Conservation (phyloP, 2,113 vertebrate genomes). For the Eublepharis macularius region DNA sequence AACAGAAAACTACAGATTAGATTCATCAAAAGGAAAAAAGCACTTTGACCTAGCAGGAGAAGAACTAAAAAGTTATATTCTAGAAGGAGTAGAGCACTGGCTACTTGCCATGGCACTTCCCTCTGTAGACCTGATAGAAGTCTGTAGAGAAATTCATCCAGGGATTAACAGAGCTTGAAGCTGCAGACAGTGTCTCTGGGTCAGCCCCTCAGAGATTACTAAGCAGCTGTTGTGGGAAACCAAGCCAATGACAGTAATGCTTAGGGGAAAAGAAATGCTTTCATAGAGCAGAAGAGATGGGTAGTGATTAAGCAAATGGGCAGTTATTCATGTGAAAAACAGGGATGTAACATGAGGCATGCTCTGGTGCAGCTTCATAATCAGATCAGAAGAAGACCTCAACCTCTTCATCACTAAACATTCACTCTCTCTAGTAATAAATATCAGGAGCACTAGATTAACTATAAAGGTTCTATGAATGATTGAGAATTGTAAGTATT, state of each 20-base stretch:
- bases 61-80: neutral
- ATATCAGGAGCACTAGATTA: neutral
- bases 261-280: neutral
- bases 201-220: neutral
- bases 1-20: neutral
- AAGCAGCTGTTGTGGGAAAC: conserved; percentile 2
- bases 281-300: neutral
- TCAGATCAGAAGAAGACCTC: neutral
- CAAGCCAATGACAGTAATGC: neutral
- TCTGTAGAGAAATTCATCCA: neutral
- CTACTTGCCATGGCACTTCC: neutral
- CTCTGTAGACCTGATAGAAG: neutral
- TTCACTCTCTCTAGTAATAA: neutral
- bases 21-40: neutral
- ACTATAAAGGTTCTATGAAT: neutral
- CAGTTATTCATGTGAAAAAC: neutral
- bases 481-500: neutral
- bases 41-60: neutral
- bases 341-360: neutral
- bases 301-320: neutral
- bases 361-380: neutral
- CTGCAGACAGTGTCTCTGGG: neutral
- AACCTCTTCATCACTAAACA: neutral
- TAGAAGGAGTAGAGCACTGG: neutral
- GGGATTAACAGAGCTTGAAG: neutral